Conservation (phyloP, 2,113 vertebrate genomes). For the Crocuta crocuta region DNA sequence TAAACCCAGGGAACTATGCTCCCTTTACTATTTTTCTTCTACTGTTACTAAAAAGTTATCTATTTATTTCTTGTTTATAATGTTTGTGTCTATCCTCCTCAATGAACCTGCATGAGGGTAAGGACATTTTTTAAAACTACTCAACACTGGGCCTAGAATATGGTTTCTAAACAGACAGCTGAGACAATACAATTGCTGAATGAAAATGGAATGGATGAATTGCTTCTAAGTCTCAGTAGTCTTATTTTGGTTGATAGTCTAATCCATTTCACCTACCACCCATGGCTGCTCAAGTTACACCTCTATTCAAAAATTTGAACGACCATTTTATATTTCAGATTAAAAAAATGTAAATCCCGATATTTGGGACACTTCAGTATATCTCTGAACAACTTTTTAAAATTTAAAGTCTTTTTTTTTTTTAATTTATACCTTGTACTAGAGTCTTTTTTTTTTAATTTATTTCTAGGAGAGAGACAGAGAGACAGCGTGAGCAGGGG, state of each 20-base stretch:
- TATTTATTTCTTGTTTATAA: background rate
- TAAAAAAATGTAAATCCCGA: background rate
- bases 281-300: background rate
- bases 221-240: background rate
- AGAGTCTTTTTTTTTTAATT: background rate
- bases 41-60: background rate
- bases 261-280: background rate
- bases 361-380: background rate
- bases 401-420: background rate
- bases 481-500: too few species aligned
- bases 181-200: background rate
- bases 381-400: background rate
- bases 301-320: background rate
- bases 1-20: background rate
- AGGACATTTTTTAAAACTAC: background rate
- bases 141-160: background rate
- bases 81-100: background rate
- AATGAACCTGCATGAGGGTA: background rate
- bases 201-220: background rate
- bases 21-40: background rate
- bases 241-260: background rate
- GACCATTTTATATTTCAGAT: background rate
- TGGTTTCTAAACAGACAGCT: background rate
- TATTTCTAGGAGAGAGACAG: too few species aligned
- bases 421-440: background rate